Evolutionary conservation across 2,113 vertebrate species (phyloP).

Genomic region (Podocnemis expansa): DNA sequence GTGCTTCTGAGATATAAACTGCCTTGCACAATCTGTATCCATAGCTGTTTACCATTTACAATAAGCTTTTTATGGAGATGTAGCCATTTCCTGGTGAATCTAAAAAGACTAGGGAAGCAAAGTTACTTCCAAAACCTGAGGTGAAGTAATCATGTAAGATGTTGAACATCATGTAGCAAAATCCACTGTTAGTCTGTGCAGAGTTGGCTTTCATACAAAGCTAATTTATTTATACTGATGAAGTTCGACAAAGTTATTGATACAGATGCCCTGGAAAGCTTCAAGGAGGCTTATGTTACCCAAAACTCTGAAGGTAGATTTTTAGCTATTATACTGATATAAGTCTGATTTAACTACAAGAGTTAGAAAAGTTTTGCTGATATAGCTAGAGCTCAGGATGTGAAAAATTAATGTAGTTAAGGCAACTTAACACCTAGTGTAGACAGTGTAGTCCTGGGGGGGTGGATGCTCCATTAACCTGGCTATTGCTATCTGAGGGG

Average conservation of each 20-base stretch:
- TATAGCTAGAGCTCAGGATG: no score
- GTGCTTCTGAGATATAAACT: neutral
- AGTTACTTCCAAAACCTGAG: neutral
- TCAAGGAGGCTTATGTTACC: neutral
- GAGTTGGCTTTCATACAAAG: neutral
- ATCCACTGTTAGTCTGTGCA: no score
- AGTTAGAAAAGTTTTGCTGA: no score
- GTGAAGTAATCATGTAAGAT: neutral
- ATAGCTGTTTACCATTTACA: neutral
- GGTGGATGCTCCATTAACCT: neutral
- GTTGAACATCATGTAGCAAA: neutral
- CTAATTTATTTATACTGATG: neutral
- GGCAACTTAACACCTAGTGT: neutral
- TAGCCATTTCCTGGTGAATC: neutral
- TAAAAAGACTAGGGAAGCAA: neutral
- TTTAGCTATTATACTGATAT: neutral
- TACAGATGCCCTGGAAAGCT: neutral
- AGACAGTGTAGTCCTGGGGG: no score
- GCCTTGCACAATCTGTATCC: neutral
- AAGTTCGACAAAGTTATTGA: neutral
- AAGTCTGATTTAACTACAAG: neutral
- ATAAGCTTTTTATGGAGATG: neutral
- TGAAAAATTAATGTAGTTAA: neutral
- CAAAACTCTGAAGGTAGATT: neutral
- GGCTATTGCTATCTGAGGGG: neutral